Evolutionary conservation across 2,888 invertebrate genomes (phyloP), one percentile per base, ranked within the genome.

Genomic region (Physocephala rufipes): DNA sequence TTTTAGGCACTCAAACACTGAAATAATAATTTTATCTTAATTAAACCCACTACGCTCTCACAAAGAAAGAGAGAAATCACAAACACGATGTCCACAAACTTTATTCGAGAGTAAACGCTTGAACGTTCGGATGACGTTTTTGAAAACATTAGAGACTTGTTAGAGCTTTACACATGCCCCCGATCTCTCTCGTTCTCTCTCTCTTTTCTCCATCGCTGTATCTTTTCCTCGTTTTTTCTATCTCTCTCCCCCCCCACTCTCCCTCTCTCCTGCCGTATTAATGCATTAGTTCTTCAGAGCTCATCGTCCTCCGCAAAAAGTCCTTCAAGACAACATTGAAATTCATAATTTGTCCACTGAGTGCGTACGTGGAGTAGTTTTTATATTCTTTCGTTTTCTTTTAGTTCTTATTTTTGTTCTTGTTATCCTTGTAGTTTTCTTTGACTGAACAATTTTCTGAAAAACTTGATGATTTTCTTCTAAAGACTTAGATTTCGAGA

Each of bases 301-400:
- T 58, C 16, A 3, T 24, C 12, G 21, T 26, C 36, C 26, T 58
- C 49, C 49, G 16, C 49, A 49, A 49, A 59, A 59, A 59, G 28
- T 26, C 47, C 3, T 26, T 58, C 1, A 12, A 15, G 26, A 58
- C 9, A 58, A 15, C 15, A 58, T 13, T 24, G 24, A 26, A 28
- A 26, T 63, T 62, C 62, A 62, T 43, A 30, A 62, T 9, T 19
- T 21, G 36, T 63, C 24, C 24, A 63, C 26, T 63, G 3, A 63
- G 26, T 24, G 47, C 28, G 63, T 63, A 21, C 47, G 63, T 63
- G 24, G 45, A 47, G 26, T 30, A 28, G 1, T 61, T 21, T 64
- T 21, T 64, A n/a, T 19, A 61, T 19, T 30, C 12, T 36, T 4
- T 36, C 30, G 49, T 49, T 64, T 1, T 65, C 13, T 28, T 26